Percentiles rank a stretch among this genome's conserved stretches.
phyloP scores from a whole-genome alignment of 2,888 invertebrate genomes.

The Microplitis deprimator region DNA sequence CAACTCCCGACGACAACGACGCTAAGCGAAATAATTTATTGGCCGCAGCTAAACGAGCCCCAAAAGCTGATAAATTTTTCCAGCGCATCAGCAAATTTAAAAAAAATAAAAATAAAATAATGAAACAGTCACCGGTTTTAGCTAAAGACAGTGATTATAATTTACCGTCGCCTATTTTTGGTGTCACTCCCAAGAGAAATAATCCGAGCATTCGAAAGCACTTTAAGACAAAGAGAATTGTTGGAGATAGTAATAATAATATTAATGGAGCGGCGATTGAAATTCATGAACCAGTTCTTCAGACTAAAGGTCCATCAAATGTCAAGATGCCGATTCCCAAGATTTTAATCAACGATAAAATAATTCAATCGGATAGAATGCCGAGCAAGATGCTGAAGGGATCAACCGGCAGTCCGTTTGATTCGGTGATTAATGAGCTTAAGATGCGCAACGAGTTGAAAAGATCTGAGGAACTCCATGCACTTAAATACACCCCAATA shows the following conservation, averaged over 20 bases:
- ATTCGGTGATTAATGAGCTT: constrained; percentile 42
- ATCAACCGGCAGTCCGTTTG: constrained; percentile 17
- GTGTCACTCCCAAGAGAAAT: neutral
- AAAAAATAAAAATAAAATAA: neutral
- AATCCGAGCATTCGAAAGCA: neutral
- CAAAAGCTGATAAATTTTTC: neutral
- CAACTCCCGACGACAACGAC: neutral
- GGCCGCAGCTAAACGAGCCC: neutral
- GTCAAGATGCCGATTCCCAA: constrained; percentile 24
- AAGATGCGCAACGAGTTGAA: constrained; percentile 34
- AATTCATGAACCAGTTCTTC: neutral
- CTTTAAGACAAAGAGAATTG: neutral
- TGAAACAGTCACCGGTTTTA: neutral
- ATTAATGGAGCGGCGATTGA: neutral
- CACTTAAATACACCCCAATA: neutral
- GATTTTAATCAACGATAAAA: constrained; percentile 3
- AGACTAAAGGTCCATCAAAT: neutral
- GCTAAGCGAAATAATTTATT: neutral
- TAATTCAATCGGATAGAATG: neutral
- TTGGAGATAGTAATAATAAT: neutral
- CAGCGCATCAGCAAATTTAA: neutral
- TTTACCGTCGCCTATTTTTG: neutral
- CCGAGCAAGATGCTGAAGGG: too few species aligned
- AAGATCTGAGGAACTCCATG: constrained; percentile 1
- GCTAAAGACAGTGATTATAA: neutral